A percentile compares a stretch with the other conserved stretches of the same genome.
Evolutionary conservation across 2,113 vertebrate genomes (phyloP).

Genomic region (Catagonus wagneri): DNA sequence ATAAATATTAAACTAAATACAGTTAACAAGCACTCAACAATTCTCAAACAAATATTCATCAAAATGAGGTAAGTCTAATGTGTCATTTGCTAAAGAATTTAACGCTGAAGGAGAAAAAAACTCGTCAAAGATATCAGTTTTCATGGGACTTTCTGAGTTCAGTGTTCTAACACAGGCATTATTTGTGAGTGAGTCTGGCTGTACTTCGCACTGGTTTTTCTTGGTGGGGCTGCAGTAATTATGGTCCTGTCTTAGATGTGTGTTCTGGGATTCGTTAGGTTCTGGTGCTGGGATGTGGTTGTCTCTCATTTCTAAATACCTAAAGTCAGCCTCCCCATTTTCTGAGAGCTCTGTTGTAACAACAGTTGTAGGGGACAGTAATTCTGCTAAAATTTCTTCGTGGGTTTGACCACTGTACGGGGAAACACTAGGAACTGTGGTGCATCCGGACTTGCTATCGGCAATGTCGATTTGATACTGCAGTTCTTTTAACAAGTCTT

Average conservation of each 20-base stretch:
- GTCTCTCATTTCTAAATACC: slow-evolving; percentile 89
- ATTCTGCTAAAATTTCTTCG: slow-evolving; percentile 90
- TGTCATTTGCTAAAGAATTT: slow-evolving; percentile 86
- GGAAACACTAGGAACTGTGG: slow-evolving; percentile 82
- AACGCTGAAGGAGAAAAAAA: slow-evolving; percentile 88
- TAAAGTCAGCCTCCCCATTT: slow-evolving; percentile 82
- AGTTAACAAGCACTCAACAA: slow-evolving; percentile 77
- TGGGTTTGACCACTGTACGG: slow-evolving; percentile 80
- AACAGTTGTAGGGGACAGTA: slow-evolving; percentile 90
- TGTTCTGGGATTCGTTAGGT: not conserved
- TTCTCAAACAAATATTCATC: slow-evolving; percentile 91
- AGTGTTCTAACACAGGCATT: slow-evolving; percentile 61
- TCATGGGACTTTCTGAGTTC: slow-evolving; percentile 73
- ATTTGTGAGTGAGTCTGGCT: slow-evolving; percentile 14
- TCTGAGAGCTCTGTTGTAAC: slow-evolving; percentile 88
- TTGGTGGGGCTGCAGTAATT: slow-evolving; percentile 77
- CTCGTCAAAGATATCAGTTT: slow-evolving; percentile 91
- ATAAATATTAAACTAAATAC: slow-evolving; percentile 66
- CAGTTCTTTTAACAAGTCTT: slow-evolving; percentile 86
- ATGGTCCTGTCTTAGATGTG: slow-evolving; percentile 67
- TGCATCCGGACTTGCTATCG: slow-evolving; percentile 80
- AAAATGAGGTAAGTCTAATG: slow-evolving; percentile 89
- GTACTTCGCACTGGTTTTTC: slow-evolving; percentile 54
- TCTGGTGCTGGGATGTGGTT: not conserved
- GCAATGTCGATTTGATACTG: slow-evolving; percentile 87